Conservation (phyloP, 2,113 vertebrate species). For the Peromyscus maniculatus region DNA sequence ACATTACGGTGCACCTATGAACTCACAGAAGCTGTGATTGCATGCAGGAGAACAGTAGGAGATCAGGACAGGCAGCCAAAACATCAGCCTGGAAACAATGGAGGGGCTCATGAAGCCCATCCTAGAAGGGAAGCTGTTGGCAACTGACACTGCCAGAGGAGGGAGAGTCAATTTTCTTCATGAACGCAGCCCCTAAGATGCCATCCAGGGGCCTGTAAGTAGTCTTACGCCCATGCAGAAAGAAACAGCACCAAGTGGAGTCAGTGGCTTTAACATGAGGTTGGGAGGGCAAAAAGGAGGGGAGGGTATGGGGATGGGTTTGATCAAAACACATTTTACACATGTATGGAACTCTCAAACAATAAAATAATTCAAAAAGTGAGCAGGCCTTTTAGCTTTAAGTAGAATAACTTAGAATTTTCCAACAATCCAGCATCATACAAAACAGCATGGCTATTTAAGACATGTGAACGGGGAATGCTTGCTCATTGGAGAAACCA, state of each 20-base stretch:
- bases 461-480: neutral
- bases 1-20: neutral
- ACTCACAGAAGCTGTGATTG: neutral
- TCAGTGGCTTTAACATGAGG: neutral
- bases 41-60: neutral
- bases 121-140: neutral
- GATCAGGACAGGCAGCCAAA: neutral
- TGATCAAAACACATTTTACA: neutral
- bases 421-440: neutral
- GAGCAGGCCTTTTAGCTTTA: neutral
- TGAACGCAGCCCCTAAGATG: neutral
- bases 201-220: neutral
- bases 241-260: neutral
- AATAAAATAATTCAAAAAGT: neutral
- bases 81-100: neutral
- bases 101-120: neutral
- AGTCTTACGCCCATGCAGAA: neutral
- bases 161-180: neutral
- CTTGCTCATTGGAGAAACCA: fast-evolving
- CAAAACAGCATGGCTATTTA: neutral
- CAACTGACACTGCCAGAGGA: neutral
- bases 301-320: no score
- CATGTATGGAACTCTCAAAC: neutral
- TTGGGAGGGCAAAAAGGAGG: neutral
- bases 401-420: neutral